Percentiles rank a stretch among this genome's conserved stretches.
Evolutionary conservation across 2,888 invertebrate genomes (phyloP).

Genomic region (Encarsia formosa): DNA sequence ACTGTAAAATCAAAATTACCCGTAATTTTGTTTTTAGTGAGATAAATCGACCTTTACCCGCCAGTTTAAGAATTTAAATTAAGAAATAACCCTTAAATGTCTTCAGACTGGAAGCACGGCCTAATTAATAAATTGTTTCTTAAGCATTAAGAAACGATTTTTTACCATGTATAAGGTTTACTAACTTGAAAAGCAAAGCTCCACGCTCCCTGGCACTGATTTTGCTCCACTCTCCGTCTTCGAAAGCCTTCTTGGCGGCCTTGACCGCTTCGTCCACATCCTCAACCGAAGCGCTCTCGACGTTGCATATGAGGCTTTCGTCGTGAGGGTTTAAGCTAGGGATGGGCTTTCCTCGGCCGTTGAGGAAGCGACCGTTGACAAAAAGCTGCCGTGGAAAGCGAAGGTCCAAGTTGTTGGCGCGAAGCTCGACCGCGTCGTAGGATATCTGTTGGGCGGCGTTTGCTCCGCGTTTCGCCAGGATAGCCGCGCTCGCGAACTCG

Average conservation of each 20-base stretch:
- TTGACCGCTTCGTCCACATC: conserved; percentile 87
- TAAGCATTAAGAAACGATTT: no score
- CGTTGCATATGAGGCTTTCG: conserved; percentile 74
- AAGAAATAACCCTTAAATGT: no score
- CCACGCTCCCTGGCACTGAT: conserved; percentile 91
- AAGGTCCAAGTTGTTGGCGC: conserved; percentile 79
- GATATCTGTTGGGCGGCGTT: conserved; percentile 55
- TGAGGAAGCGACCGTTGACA: conserved; percentile 84
- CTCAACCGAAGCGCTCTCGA: conserved; percentile 65
- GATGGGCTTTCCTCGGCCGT: conserved; percentile 65
- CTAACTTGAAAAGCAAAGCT: conserved; percentile 71
- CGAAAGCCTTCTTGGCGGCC: conserved; percentile 84
- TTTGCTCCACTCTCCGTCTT: conserved; percentile 88
- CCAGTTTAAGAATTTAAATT: no score
- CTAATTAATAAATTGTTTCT: no score
- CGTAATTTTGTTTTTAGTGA: no score
- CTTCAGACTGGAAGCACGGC: no score
- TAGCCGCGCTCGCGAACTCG: conserved; percentile 70
- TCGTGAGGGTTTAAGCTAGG: conserved; percentile 75
- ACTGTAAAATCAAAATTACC: no score
- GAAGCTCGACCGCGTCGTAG: conserved; percentile 72
- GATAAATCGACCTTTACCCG: no score
- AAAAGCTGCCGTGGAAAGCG: conserved; percentile 87
- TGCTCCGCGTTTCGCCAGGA: conserved; percentile 61
- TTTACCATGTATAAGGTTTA: no score